These are phyloP conservation scores for Bolinopsis microptera DNA, from an alignment of 37 sponge, comb jelly and placozoan species.

Conservation along the genomic window DNA sequence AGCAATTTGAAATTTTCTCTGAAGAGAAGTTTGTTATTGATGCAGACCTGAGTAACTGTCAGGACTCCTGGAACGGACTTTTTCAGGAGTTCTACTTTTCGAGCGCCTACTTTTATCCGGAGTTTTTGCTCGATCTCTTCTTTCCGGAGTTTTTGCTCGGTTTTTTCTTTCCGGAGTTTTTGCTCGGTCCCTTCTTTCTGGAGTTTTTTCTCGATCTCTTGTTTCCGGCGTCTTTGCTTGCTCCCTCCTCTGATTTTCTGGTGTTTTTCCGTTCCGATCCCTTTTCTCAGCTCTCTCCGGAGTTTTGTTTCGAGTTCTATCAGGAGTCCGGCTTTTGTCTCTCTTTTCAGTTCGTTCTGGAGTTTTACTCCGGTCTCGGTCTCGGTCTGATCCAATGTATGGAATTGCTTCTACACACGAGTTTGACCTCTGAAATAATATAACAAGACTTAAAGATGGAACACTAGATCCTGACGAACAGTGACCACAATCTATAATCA, in stretches of 20 bases:
- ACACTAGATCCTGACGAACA: too few relatives aligned
- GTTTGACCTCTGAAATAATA: conserved; percentile 4
- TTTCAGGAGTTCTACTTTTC: not conserved
- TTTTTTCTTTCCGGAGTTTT: not conserved
- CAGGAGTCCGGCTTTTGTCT: not conserved
- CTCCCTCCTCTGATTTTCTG: not conserved
- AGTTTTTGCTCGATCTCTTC: conserved; percentile 66
- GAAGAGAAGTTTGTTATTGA: too few relatives aligned
- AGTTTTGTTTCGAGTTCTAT: not conserved
- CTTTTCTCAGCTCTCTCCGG: too few relatives aligned
- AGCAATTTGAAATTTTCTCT: too few relatives aligned
- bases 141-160: conserved; percentile 60
- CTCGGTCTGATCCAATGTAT: not conserved
- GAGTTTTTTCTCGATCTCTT: conserved; percentile 33
- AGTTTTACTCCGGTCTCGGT: not conserved
- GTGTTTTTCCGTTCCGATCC: not conserved
- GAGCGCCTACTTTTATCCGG: conserved; percentile 61
- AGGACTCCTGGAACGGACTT: not conserved
- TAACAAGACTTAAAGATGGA: too few relatives aligned
- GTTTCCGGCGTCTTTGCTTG: not conserved
- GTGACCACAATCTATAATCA: too few relatives aligned
- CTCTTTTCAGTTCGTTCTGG: not conserved
- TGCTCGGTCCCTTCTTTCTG: conserved; percentile 5
- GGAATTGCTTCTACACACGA: conserved; percentile 18
- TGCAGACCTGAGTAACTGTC: not conserved